Conservation (phyloP, 2,797 vertebrate species). For the Pseudochaenichthys georgianus region DNA sequence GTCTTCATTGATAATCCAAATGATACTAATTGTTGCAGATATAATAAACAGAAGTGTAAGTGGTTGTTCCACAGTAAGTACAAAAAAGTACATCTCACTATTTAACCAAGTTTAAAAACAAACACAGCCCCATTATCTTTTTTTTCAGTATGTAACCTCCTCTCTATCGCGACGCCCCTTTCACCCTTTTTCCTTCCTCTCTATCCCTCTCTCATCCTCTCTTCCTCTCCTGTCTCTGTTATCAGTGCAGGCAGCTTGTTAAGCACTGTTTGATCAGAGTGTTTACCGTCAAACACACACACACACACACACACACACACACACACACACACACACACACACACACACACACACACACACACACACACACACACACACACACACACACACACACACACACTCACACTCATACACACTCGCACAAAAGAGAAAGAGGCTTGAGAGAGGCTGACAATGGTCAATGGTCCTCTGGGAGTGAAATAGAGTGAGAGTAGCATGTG, state of each 20-base stretch:
- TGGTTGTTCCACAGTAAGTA: too few relatives aligned
- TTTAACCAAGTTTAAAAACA: conserved; percentile 50
- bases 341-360: too few relatives aligned
- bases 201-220: conserved; percentile 64
- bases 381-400: too few relatives aligned
- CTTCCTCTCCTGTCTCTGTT: conserved; percentile 76
- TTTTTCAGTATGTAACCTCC: conserved; percentile 49
- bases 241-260: conserved; percentile 88
- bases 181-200: conserved; percentile 74
- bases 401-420: conserved; percentile 35
- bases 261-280: conserved; percentile 88
- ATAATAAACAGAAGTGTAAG: too few relatives aligned
- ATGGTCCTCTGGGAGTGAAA: conserved; percentile 78
- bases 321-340: conserved; percentile 45
- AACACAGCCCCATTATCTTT: conserved; percentile 24
- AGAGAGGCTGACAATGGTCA: conserved; percentile 84
- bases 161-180: conserved; percentile 43
- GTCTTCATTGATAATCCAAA: too few relatives aligned
- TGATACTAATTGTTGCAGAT: too few relatives aligned
- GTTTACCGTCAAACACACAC: conserved; percentile 83
- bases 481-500: conserved; percentile 61
- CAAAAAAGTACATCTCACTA: conserved; percentile 4
- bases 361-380: too few relatives aligned
- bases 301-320: conserved; percentile 49
- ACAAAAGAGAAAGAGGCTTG: conserved; percentile 76